phyloP scores from a whole-genome alignment of 1,140 invertebrate genomes.

The Lerema accius region DNA sequence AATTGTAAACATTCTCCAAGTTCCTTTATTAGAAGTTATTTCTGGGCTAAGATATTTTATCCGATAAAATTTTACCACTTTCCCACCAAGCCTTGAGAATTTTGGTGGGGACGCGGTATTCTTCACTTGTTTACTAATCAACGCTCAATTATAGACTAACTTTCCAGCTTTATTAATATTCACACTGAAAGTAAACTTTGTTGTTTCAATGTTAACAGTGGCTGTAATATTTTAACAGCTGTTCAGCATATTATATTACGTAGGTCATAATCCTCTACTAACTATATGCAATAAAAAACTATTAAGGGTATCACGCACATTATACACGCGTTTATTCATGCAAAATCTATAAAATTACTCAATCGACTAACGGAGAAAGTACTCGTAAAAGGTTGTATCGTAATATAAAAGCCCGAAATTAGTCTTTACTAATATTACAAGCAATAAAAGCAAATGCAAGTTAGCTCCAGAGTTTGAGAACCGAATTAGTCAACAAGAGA shows the following conservation, averaged over 20 bases:
- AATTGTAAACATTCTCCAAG: constrained; percentile 21
- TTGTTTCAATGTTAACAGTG: background rate
- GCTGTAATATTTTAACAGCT: constrained; percentile 4
- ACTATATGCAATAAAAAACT: too few relatives aligned
- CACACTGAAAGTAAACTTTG: constrained; percentile 16
- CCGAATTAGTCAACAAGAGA: constrained; percentile 14
- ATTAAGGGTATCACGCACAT: too few relatives aligned
- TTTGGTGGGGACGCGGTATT: constrained; percentile 20
- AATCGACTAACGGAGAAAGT: too few relatives aligned
- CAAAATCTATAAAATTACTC: too few relatives aligned
- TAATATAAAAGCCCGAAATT: too few relatives aligned
- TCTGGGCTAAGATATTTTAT: constrained; percentile 3
- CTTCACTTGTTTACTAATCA: constrained; percentile 24
- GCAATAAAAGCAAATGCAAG: too few relatives aligned
- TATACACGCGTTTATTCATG: too few relatives aligned
- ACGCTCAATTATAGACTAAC: constrained; percentile 16
- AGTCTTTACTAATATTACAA: too few relatives aligned
- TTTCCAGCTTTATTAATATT: constrained; percentile 25
- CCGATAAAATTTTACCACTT: background rate
- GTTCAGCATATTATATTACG: too few relatives aligned
- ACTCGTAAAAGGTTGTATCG: too few relatives aligned
- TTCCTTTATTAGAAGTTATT: constrained; percentile 15
- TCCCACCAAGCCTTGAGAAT: background rate
- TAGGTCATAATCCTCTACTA: too few relatives aligned
- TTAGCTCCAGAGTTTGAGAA: background rate